These are phyloP conservation scores for Mesorhabditis spiculigera DNA, from an alignment of 2,888 invertebrate species.

Conservation along the genomic window DNA sequence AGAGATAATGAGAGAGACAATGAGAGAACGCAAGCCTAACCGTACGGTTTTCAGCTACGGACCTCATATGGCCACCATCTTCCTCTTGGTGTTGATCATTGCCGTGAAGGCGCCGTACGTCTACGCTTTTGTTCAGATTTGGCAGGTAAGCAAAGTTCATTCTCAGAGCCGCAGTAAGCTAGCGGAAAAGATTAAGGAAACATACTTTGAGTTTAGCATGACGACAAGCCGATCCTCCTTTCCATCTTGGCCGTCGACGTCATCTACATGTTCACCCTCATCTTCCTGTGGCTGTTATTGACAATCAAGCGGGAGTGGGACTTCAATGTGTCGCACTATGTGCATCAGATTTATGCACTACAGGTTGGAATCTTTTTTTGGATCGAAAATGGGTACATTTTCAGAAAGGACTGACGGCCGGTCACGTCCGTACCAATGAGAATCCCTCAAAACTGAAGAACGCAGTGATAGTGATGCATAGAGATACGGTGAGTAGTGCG, in stretches of 20 bases:
- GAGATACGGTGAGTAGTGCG: constrained; percentile 33
- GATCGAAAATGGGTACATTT: constrained; percentile 14
- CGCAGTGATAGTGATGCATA: constrained; percentile 38
- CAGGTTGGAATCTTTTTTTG: constrained; percentile 29
- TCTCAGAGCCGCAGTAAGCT: too few relatives aligned
- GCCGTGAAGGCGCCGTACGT: constrained; percentile 78
- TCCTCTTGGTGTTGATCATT: constrained; percentile 73
- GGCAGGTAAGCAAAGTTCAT: constrained; percentile 20
- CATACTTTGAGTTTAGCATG: constrained; percentile 31
- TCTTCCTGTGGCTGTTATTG: constrained; percentile 77
- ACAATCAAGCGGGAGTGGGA: constrained; percentile 77
- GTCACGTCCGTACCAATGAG: constrained; percentile 35
- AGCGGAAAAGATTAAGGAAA: not conserved
- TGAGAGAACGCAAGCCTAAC: too few relatives aligned
- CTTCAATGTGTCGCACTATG: constrained; percentile 66
- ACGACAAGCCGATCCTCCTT: constrained; percentile 43
- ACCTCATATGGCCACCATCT: constrained; percentile 78
- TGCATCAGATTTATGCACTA: constrained; percentile 40
- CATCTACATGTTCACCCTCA: constrained; percentile 78
- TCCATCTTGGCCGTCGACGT: constrained; percentile 67
- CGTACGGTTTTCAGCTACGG: constrained; percentile 67
- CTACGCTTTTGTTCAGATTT: constrained; percentile 77
- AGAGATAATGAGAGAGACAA: too few relatives aligned
- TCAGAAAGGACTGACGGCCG: constrained; percentile 38
- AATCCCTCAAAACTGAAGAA: constrained; percentile 43